These are phyloP conservation scores for Genyomyrus donnyi DNA, from an alignment of 2,113 vertebrate species.

Conservation along the genomic window DNA sequence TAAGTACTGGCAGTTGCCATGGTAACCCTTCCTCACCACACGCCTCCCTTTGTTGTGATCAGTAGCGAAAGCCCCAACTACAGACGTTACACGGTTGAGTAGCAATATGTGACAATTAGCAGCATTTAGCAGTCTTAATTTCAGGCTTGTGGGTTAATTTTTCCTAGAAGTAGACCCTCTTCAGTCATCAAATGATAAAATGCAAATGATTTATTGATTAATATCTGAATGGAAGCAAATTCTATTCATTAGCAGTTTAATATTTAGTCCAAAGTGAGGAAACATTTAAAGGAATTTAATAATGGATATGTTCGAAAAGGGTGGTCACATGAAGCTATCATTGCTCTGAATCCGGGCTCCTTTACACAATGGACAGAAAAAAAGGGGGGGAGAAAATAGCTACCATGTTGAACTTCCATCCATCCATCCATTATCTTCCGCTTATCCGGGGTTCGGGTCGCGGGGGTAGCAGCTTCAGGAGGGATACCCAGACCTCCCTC, in stretches of 20 bases:
- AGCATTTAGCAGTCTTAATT: neutral
- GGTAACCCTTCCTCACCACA: neutral
- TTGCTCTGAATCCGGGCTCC: neutral
- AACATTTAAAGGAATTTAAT: neutral
- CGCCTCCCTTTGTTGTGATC: conserved; percentile 1
- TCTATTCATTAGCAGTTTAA: neutral
- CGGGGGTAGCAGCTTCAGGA: too few relatives aligned
- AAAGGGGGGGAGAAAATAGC: neutral
- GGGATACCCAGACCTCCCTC: too few relatives aligned
- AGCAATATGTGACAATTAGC: neutral
- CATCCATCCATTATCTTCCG: too few relatives aligned
- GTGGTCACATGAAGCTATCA: neutral
- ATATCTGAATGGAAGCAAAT: neutral
- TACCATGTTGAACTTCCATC: neutral
- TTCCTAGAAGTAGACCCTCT: neutral
- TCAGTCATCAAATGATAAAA: neutral
- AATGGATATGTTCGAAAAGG: neutral
- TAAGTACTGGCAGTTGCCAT: neutral
- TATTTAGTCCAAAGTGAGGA: neutral
- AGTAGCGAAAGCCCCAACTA: neutral
- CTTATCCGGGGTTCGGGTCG: too few relatives aligned
- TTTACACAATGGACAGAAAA: neutral
- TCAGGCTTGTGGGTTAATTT: neutral
- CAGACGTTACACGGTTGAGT: neutral
- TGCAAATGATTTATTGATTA: neutral